Conservation (phyloP, 2,113 vertebrate species). For the Pteruthius melanotis region DNA sequence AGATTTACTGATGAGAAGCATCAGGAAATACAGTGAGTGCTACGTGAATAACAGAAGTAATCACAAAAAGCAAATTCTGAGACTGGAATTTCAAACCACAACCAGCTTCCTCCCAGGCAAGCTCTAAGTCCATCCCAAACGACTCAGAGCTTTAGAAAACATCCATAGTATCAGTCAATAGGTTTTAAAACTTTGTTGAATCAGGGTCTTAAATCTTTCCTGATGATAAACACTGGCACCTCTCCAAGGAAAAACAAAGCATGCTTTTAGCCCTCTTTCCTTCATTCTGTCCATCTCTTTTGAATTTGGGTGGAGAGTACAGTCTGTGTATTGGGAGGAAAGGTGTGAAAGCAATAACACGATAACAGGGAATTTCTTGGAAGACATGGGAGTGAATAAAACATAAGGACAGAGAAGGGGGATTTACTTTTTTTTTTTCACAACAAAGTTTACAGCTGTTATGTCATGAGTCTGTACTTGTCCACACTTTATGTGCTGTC, state of each 20-base stretch:
- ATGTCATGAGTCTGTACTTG: slow-evolving; percentile 22
- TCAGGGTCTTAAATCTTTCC: not conserved
- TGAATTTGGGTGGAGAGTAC: not conserved
- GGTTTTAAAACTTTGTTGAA: not conserved
- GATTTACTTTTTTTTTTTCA: not conserved
- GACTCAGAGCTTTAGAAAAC: not conserved
- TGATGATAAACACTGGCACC: not conserved
- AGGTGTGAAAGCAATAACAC: not conserved
- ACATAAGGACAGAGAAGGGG: not conserved
- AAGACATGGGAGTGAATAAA: not conserved
- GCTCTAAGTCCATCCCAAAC: not conserved
- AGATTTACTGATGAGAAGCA: not conserved
- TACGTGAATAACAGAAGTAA: not conserved
- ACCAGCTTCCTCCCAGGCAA: not conserved
- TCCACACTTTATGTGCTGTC: not conserved
- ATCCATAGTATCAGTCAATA: not conserved
- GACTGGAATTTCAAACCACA: not conserved
- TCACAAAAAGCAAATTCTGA: not conserved
- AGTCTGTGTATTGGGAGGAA: not conserved
- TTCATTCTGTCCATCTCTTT: not conserved
- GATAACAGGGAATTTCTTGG: not conserved
- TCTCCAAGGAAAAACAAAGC: not conserved
- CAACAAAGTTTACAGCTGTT: not conserved
- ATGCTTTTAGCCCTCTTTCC: not conserved
- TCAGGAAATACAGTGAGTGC: not conserved